Evolutionary conservation across 2,888 invertebrate species (phyloP).

Genomic region (Abrostola tripartita): DNA sequence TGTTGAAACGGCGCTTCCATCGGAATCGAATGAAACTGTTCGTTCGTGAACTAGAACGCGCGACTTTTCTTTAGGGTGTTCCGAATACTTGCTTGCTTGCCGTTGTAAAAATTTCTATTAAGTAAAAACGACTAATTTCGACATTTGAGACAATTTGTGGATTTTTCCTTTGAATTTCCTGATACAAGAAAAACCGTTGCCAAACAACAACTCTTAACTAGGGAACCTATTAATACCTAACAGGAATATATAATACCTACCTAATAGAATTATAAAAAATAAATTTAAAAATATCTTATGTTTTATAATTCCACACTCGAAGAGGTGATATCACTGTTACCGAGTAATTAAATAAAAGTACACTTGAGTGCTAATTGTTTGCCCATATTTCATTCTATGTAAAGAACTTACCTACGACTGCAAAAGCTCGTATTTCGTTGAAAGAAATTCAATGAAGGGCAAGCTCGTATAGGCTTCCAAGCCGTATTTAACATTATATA

Average conservation of each 20-base stretch:
- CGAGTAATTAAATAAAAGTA: background rate
- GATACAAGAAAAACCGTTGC: too few species aligned
- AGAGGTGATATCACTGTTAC: too few species aligned
- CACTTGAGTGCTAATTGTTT: background rate
- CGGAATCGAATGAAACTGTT: constrained; percentile 28
- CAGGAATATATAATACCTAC: too few species aligned
- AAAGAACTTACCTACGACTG: constrained; percentile 15
- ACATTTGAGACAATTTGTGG: too few species aligned
- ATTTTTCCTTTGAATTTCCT: too few species aligned
- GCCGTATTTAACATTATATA: too few species aligned
- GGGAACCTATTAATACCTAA: too few species aligned
- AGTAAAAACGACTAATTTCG: too few species aligned
- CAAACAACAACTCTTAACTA: too few species aligned
- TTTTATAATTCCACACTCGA: too few species aligned
- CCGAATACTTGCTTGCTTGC: background rate
- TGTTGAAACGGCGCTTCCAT: constrained; percentile 13
- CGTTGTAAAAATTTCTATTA: background rate
- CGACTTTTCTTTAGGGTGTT: background rate
- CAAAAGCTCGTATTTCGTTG: constrained; percentile 4
- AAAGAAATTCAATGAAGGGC: constrained; percentile 32
- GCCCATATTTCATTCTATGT: constrained; percentile 9
- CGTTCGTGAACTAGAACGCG: background rate
- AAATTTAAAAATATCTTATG: too few species aligned
- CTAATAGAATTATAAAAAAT: too few species aligned
- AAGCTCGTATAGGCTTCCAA: constrained; percentile 1